Evolutionary conservation across 1,140 invertebrate genomes (phyloP).

Genomic region (Brachionus manjavacas): DNA sequence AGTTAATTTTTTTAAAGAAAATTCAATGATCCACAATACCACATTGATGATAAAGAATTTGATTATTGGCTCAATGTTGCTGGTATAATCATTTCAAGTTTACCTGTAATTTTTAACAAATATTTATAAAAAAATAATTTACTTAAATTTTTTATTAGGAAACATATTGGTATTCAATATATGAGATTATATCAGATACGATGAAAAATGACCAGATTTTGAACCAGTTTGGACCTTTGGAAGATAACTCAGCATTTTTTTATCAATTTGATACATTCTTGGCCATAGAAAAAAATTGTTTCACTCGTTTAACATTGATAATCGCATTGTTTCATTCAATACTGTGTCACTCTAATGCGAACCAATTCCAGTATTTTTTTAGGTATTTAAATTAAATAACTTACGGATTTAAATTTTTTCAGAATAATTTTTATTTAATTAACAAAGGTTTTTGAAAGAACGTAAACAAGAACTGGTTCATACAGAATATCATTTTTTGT

Average conservation of each 20-base stretch:
- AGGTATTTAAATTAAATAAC: too few species aligned
- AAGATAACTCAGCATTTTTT: not conserved
- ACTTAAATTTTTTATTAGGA: not conserved
- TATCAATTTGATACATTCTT: conserved; percentile 29
- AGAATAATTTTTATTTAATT: too few species aligned
- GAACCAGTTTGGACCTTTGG: not conserved
- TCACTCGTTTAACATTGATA: not conserved
- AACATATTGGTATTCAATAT: conserved; percentile 15
- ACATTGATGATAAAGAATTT: conserved; percentile 26
- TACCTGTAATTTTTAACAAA: conserved; percentile 22
- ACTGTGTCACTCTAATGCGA: conserved; percentile 1
- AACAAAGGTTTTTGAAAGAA: conserved; percentile 15
- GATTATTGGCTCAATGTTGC: conserved; percentile 29
- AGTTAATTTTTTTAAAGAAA: not conserved
- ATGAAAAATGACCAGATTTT: conserved; percentile 25
- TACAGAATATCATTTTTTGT: conserved; percentile 40
- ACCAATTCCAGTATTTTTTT: conserved; percentile 35
- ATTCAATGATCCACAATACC: conserved; percentile 25
- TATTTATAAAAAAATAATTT: not conserved
- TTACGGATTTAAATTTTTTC: not conserved
- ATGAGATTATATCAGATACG: not conserved
- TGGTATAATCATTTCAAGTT: conserved; percentile 23
- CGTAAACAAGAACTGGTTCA: conserved; percentile 15
- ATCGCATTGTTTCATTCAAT: conserved; percentile 34
- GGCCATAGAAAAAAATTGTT: conserved; percentile 9